Base-by-base conservation (phyloP, 2,888 invertebrate genomes). In the Oligia latruncula region DNA sequence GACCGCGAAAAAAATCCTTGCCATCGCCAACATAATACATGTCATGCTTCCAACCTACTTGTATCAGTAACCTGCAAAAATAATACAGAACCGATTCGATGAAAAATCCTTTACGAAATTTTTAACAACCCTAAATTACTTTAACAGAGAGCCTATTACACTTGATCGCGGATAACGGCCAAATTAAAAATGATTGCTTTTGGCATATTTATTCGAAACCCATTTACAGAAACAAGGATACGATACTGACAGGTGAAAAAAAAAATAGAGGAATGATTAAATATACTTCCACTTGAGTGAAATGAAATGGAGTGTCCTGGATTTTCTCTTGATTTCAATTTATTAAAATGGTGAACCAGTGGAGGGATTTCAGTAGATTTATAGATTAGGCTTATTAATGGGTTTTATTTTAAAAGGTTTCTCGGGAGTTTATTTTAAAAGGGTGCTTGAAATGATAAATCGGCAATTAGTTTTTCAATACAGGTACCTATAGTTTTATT, bases 111-210 rank as follows among this genome's bases (percentile, higher is more conserved):
- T 13, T 0, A 9, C 35, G 2, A 71, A 52, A 0, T n/a, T 60
- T 55, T 49, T 64, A 79, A 68, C 81, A 86, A 23, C 86, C 87
- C 87, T 86, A 67, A 71, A 76, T 84, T 78, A 79, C 67, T 81
- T 62, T 40, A 35, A 65, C 81, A n/a, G 74, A 65, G 65, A 40
- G 35, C 76, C 80, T 73, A 84, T 82, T 84, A 87, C 84, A 87
- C 75, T 87, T 68, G 87, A 87, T 83, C 67, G 67, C 71, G 23
- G 74, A 77, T 80, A 58, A 58, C 84, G 76, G 46, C 77, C 60
- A 83, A 80, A 87, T 87, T 87, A 87, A 87, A 87, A 87, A 85
- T 74, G 78, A 87, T 85, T 87, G 83, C 83, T 74, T 65, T 46
- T 78, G 85, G 78, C 80, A 80, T 85, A 81, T 87, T 87, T 77